phyloP scores from a whole-genome alignment of 2,113 vertebrate genomes.

The Rhombomys opimus region DNA sequence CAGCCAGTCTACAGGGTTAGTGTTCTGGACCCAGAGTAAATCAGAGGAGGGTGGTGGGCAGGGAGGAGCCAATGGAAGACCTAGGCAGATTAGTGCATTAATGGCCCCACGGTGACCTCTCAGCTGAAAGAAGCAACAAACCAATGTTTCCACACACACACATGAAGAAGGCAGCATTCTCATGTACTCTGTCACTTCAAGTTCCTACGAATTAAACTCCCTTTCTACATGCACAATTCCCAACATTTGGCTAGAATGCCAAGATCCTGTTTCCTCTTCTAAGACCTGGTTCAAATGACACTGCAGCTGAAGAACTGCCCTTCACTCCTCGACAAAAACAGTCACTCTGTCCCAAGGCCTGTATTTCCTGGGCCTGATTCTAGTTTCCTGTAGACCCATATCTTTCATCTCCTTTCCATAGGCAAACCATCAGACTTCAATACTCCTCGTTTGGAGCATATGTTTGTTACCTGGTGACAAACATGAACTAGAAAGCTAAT shows the following conservation, averaged over 20 bases:
- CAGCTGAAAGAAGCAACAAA: not conserved
- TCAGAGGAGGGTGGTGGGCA: not conserved
- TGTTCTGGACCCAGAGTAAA: not conserved
- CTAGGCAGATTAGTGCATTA: not conserved
- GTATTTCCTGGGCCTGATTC: not conserved
- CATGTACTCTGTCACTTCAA: not conserved
- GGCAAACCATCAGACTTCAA: not conserved
- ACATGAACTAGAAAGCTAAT: not conserved
- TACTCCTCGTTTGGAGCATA: not conserved
- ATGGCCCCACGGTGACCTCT: not conserved
- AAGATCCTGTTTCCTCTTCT: not conserved
- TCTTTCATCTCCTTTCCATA: not conserved
- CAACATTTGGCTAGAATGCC: not conserved
- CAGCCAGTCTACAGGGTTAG: not conserved
- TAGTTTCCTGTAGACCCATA: not conserved
- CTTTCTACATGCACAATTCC: not conserved
- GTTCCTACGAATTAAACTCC: not conserved
- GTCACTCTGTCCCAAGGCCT: not conserved
- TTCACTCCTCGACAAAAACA: not conserved
- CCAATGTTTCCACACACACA: not conserved
- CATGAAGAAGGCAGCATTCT: accelerated
- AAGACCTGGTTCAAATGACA: not conserved
- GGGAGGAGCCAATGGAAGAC: too few relatives aligned
- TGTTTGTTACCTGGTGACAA: not conserved
- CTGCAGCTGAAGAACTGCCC: not conserved